These are phyloP conservation scores for Rhodeus uyekii DNA, from an alignment of 2,797 vertebrate species.

Conservation along the genomic window DNA sequence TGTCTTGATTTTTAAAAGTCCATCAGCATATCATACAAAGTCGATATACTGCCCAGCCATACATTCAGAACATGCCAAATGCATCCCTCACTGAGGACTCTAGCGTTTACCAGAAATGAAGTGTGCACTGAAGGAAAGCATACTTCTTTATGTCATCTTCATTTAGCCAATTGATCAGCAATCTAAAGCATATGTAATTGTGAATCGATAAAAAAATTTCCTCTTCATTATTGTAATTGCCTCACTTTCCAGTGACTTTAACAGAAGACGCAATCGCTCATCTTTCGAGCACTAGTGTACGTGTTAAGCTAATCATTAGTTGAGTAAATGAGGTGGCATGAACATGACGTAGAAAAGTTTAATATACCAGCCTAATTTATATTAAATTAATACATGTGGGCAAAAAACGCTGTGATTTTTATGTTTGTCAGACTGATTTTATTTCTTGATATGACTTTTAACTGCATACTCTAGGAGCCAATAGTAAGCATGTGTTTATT, in stretches of 20 bases:
- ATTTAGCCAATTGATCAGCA: neutral
- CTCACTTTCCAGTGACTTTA: neutral
- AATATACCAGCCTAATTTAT: constrained; percentile 54
- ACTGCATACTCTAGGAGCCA: neutral
- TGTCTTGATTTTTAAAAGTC: neutral
- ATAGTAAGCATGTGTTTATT: neutral
- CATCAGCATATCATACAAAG: neutral
- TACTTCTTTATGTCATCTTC: neutral
- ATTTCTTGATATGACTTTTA: neutral
- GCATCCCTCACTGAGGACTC: neutral
- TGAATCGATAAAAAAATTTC: neutral
- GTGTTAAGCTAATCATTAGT: constrained; percentile 63
- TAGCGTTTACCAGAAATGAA: neutral
- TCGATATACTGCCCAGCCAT: neutral
- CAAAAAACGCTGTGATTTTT: neutral
- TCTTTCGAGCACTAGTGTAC: no score
- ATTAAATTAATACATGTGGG: constrained; percentile 37
- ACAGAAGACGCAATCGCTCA: neutral
- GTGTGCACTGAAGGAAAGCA: neutral
- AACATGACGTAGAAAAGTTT: constrained; percentile 49
- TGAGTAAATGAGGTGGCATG: constrained; percentile 54
- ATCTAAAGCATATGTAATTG: neutral
- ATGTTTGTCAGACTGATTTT: neutral
- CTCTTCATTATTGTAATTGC: neutral
- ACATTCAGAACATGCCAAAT: neutral